These are phyloP conservation scores for Tetramorium simillimum DNA, from an alignment of 1,140 invertebrate species.

Conservation along the genomic window DNA sequence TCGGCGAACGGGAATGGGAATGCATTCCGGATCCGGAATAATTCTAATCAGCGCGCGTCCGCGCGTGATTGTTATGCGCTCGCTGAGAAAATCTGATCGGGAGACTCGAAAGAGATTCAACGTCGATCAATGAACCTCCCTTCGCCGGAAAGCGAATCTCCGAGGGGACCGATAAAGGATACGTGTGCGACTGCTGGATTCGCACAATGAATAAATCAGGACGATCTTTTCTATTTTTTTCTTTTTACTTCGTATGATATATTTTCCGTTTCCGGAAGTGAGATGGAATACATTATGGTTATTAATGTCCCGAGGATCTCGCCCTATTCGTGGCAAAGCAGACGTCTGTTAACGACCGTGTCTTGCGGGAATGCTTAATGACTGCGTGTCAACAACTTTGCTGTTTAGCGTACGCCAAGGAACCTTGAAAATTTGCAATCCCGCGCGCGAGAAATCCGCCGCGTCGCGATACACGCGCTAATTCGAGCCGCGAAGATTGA, in stretches of 20 bases:
- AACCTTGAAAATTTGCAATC: constrained; percentile 13
- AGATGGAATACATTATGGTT: background rate
- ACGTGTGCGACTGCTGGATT: background rate
- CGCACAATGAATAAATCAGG: constrained; percentile 4
- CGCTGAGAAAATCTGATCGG: constrained; percentile 47
- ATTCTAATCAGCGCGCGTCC: constrained; percentile 24
- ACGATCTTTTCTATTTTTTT: background rate
- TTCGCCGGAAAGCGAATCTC: background rate
- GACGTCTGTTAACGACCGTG: background rate
- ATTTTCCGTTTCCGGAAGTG: background rate
- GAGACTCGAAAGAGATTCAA: constrained; percentile 34
- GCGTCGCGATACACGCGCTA: constrained; percentile 44
- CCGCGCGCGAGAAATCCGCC: constrained; percentile 43
- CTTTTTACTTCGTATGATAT: background rate
- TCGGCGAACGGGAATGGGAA: constrained; percentile 35
- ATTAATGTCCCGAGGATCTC: background rate
- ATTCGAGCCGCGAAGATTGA: constrained; percentile 55
- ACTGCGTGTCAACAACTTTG: constrained; percentile 10
- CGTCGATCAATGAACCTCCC: constrained; percentile 24
- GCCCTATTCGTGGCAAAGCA: background rate
- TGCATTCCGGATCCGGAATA: constrained; percentile 16
- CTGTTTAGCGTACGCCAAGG: constrained; percentile 7
- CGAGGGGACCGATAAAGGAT: background rate
- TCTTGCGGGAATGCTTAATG: constrained; percentile 14
- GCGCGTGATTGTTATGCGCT: constrained; percentile 16